Evolutionary conservation across 1,140 invertebrate species (phyloP).

Genomic region (Whitmania pigra): DNA sequence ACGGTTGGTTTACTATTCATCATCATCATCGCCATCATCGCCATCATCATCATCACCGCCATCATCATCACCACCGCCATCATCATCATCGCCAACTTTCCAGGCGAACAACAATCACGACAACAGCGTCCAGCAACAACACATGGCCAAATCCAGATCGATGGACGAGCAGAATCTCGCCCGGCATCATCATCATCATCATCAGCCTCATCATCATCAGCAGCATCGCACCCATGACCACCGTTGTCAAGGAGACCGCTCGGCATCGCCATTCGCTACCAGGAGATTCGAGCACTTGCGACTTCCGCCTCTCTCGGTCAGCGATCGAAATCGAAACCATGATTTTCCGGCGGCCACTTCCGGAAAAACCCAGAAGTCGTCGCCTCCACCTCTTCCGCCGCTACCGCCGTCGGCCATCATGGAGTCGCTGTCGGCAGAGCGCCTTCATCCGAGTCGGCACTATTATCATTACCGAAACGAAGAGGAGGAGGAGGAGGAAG

Average conservation of each 20-base stretch:
- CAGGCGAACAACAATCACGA: no score
- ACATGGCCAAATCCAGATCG: no score
- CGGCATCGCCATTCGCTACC: background rate
- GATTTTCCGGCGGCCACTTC: no score
- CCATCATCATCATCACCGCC: constrained; percentile 2
- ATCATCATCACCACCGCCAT: background rate
- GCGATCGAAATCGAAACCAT: no score
- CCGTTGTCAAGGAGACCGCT: background rate
- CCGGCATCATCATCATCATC: constrained; percentile 16
- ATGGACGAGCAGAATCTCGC: background rate
- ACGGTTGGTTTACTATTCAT: background rate
- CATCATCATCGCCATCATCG: background rate
- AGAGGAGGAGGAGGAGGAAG: background rate
- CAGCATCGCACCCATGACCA: constrained; percentile 14
- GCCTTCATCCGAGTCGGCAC: background rate
- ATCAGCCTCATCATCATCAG: constrained; percentile 17
- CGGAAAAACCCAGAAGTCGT: no score
- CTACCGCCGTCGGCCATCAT: no score
- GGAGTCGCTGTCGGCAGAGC: no score
- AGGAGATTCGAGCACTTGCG: no score
- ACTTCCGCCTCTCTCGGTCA: no score
- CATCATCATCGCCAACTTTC: background rate
- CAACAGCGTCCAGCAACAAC: no score
- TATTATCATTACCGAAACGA: background rate
- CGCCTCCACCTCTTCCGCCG: no score